Evolutionary conservation across 2,797 vertebrate genomes (phyloP).

Genomic region (Oreochromis grahami): DNA sequence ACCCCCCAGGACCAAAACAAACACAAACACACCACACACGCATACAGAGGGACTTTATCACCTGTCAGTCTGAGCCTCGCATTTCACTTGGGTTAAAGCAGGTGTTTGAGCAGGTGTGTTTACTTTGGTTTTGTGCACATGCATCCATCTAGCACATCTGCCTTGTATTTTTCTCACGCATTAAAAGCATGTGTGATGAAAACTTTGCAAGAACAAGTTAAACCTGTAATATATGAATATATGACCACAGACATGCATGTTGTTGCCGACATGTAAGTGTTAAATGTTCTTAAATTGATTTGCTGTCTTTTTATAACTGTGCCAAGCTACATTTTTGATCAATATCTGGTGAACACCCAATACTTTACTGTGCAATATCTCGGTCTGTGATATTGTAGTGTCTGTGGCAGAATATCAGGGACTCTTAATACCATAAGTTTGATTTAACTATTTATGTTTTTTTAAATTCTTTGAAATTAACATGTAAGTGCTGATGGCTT

Average conservation of each 20-base stretch:
- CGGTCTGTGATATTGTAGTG: background rate
- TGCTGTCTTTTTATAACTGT: background rate
- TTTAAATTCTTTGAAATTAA: background rate
- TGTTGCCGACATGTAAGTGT: background rate
- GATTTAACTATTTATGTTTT: background rate
- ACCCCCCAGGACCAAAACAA: background rate
- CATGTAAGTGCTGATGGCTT: background rate
- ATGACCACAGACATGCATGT: background rate
- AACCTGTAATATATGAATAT: background rate
- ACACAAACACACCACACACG: background rate
- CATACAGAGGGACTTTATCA: background rate
- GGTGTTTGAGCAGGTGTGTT: slow-evolving; percentile 51
- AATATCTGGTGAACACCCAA: background rate
- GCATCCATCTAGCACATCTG: background rate
- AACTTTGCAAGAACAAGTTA: background rate
- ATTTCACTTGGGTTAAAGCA: slow-evolving; percentile 21
- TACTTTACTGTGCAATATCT: background rate
- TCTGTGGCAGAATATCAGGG: background rate
- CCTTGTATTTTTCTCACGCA: background rate
- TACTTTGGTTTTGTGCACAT: background rate
- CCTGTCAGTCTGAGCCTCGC: background rate
- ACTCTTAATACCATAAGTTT: background rate
- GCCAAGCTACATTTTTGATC: background rate
- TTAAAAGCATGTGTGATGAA: background rate
- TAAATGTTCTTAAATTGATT: background rate